Evolutionary conservation across 2,888 invertebrate species (phyloP).

Genomic region (Spialia ferax): DNA sequence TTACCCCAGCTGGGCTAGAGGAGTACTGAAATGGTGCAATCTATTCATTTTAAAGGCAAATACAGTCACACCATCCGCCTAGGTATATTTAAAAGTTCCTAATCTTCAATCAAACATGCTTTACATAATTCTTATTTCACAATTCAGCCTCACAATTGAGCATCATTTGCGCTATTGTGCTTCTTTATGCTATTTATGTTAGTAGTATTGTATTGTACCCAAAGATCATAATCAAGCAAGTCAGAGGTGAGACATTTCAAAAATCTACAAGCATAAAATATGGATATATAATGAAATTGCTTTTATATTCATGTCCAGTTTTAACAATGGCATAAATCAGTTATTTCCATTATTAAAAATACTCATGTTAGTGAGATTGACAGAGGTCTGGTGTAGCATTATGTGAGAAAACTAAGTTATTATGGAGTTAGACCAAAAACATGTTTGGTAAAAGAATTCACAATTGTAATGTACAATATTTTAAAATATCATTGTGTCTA

Average conservation of each 20-base stretch:
- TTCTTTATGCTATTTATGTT: neutral
- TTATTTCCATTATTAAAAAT: too few species aligned
- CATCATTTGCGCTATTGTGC: neutral
- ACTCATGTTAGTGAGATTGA: too few species aligned
- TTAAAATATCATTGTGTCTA: too few species aligned
- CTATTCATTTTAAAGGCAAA: neutral
- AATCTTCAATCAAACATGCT: conserved; percentile 23
- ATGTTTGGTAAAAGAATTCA: too few species aligned
- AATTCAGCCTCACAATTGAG: conserved; percentile 5
- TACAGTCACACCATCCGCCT: neutral
- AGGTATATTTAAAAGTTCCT: neutral
- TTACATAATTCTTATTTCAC: conserved; percentile 6
- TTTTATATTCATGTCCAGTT: neutral
- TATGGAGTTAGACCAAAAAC: neutral
- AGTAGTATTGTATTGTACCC: neutral
- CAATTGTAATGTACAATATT: too few species aligned
- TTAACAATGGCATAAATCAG: too few species aligned
- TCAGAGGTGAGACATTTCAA: neutral
- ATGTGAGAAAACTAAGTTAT: too few species aligned
- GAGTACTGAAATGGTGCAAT: neutral
- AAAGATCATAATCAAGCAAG: neutral
- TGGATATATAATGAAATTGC: neutral
- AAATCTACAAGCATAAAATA: neutral
- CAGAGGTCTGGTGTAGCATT: too few species aligned
- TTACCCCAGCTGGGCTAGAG: conserved; percentile 1